These are phyloP conservation scores for Cheracebus regulus DNA, from an alignment of 2,797 vertebrate genomes.

Conservation along the genomic window DNA sequence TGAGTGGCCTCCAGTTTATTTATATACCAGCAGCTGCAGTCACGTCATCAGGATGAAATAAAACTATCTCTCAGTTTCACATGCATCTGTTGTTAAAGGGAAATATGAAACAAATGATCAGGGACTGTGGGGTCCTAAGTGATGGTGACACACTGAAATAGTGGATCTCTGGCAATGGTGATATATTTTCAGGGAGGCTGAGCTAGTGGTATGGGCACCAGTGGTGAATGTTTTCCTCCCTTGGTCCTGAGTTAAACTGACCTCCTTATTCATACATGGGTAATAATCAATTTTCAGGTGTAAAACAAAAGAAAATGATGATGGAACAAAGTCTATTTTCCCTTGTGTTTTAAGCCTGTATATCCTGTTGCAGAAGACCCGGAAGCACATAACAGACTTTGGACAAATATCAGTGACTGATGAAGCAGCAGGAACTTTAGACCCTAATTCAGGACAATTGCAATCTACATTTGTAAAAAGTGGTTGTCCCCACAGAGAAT, in stretches of 20 bases:
- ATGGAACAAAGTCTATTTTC: background rate
- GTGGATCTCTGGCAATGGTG: background rate
- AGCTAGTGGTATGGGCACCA: background rate
- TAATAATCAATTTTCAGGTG: background rate
- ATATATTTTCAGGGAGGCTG: background rate
- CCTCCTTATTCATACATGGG: background rate
- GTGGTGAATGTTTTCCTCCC: background rate
- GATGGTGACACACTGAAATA: background rate
- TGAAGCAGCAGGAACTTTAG: background rate
- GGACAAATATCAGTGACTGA: background rate
- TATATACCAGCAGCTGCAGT: slow-evolving; percentile 67
- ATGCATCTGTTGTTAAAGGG: slow-evolving; percentile 64
- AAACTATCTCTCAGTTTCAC: slow-evolving; percentile 39
- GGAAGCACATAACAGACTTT: background rate
- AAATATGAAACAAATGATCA: slow-evolving; percentile 43
- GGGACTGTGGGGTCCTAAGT: background rate
- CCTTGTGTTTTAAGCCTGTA: background rate
- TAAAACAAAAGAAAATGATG: background rate
- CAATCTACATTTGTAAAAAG: background rate
- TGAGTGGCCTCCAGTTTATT: slow-evolving; percentile 56
- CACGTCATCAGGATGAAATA: slow-evolving; percentile 20
- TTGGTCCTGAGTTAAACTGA: background rate
- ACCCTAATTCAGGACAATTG: background rate
- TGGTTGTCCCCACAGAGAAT: background rate
- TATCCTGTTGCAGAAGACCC: background rate